Percentiles rank a stretch among this genome's conserved stretches.
phyloP scores from a whole-genome alignment of 2,888 invertebrate genomes.

The Crossocerus cetratus region DNA sequence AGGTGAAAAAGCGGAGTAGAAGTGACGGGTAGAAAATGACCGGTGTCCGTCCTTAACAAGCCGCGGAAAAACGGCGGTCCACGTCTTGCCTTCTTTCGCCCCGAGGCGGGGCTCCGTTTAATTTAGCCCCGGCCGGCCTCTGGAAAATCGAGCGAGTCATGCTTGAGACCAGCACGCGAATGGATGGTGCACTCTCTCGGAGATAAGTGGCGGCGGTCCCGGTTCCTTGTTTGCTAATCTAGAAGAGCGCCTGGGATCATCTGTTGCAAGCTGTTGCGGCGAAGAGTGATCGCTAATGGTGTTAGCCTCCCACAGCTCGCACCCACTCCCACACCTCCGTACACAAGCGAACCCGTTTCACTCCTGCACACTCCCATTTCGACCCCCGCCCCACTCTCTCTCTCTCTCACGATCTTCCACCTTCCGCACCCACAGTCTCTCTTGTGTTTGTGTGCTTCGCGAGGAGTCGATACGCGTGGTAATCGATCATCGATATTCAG shows the following conservation, averaged over 20 bases:
- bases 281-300: slow-evolving; percentile 71
- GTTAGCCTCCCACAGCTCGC: slow-evolving; percentile 56
- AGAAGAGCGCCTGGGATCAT: slow-evolving; percentile 64
- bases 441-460: slow-evolving; percentile 32
- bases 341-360: slow-evolving; percentile 8
- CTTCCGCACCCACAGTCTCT: not conserved
- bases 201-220: slow-evolving; percentile 66
- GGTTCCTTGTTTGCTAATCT: slow-evolving; percentile 70
- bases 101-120: slow-evolving; percentile 44
- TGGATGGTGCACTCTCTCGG: slow-evolving; percentile 66
- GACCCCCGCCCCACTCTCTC: not conserved
- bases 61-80: slow-evolving; percentile 44
- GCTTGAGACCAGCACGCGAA: slow-evolving; percentile 55
- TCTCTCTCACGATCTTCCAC: not conserved
- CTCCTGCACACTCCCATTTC: slow-evolving; percentile 8
- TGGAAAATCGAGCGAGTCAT: slow-evolving; percentile 61
- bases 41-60: slow-evolving; percentile 47
- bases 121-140: slow-evolving; percentile 42
- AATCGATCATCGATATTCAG: slow-evolving; percentile 67
- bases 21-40: slow-evolving; percentile 47
- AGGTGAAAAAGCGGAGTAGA: not conserved
- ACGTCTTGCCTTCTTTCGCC: slow-evolving; percentile 49
- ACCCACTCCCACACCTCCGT: slow-evolving; percentile 25
- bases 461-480: slow-evolving; percentile 44
- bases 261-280: slow-evolving; percentile 68